Evolutionary conservation across 1,140 invertebrate species (phyloP).

Genomic region (Bombus superbus): DNA sequence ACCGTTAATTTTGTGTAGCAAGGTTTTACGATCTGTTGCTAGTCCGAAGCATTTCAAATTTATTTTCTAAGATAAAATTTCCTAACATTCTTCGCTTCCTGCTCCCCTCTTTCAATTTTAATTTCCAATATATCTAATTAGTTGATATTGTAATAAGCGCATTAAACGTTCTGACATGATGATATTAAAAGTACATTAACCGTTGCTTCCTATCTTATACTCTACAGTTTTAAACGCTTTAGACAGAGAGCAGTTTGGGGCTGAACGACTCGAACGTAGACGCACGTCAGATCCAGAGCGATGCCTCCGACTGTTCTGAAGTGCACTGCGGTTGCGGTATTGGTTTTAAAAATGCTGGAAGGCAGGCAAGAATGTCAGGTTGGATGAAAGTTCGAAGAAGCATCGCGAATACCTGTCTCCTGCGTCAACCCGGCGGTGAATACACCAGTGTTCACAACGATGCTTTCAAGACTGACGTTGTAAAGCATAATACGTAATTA

Average conservation of each 20-base stretch:
- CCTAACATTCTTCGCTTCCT: background rate
- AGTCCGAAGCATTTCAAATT: background rate
- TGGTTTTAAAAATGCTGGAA: constrained; percentile 4
- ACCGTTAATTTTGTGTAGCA: background rate
- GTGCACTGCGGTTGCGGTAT: constrained; percentile 12
- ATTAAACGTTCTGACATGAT: background rate
- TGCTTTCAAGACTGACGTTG: constrained; percentile 18
- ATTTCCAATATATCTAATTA: background rate
- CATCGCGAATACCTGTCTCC: constrained; percentile 53
- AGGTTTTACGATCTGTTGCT: background rate
- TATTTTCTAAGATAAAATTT: background rate
- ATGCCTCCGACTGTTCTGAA: constrained; percentile 30
- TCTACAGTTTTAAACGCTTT: constrained; percentile 47
- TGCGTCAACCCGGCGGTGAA: background rate
- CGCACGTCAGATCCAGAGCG: background rate
- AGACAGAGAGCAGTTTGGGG: constrained; percentile 50
- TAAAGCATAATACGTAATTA: background rate
- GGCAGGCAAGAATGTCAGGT: constrained; percentile 19
- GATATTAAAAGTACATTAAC: background rate
- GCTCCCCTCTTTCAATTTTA: background rate
- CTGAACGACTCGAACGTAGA: constrained; percentile 18
- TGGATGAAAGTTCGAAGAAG: constrained; percentile 65
- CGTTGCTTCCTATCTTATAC: constrained; percentile 2
- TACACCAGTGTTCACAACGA: background rate
- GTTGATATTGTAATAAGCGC: background rate